Percentiles rank a stretch among this genome's conserved stretches.
Evolutionary conservation across 2,797 vertebrate species (phyloP).

Genomic region (Anabas testudineus): DNA sequence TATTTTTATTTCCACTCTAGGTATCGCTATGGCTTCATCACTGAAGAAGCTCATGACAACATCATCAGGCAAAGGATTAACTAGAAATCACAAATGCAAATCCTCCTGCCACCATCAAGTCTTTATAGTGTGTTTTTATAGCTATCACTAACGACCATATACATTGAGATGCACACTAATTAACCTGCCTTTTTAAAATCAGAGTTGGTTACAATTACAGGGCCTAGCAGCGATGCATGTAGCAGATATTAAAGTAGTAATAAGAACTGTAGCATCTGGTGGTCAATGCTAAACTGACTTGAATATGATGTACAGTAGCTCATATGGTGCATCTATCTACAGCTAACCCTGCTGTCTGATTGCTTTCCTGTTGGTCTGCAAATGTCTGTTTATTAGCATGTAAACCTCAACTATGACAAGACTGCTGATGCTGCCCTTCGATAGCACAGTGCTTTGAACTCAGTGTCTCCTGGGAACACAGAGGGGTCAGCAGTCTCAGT

Average conservation of each 20-base stretch:
- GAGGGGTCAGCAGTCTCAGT: neutral
- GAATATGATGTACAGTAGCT: neutral
- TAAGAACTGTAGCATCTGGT: neutral
- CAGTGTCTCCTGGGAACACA: slow-evolving; percentile 16
- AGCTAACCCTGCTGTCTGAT: neutral
- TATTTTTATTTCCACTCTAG: neutral
- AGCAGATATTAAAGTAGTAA: neutral
- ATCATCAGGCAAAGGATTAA: too few species aligned
- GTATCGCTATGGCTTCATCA: too few species aligned
- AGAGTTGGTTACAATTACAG: neutral
- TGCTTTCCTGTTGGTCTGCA: slow-evolving; percentile 7
- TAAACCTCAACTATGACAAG: slow-evolving; percentile 18
- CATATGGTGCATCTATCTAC: neutral
- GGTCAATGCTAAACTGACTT: neutral
- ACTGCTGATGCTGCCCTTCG: slow-evolving; percentile 34
- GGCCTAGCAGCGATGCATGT: neutral
- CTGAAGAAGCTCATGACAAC: neutral
- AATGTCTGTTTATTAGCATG: slow-evolving; percentile 29
- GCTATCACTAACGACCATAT: too few species aligned
- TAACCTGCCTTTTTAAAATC: neutral
- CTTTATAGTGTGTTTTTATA: too few species aligned
- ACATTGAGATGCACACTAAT: neutral
- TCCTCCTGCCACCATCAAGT: too few species aligned
- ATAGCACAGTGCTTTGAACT: slow-evolving; percentile 39
- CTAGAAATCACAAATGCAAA: too few species aligned